Evolutionary conservation across 2,888 invertebrate genomes (phyloP), one percentile per base, ranked within the genome.

Genomic region (Villa cingulata): DNA sequence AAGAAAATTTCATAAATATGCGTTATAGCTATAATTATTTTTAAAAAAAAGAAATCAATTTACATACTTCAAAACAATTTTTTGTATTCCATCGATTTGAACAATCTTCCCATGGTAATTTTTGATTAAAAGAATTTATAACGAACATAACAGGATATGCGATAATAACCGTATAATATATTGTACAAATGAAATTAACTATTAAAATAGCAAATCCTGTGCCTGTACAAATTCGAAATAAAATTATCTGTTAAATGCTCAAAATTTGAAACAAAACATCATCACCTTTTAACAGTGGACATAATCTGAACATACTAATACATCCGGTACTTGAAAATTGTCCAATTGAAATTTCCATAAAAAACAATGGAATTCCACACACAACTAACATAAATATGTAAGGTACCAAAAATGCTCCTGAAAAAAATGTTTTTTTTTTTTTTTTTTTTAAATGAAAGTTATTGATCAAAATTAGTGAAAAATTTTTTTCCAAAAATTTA

Each of bases 321-420:
- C 86, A 86, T 55, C 89, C 87, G 36, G 83, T 80, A 57, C 83
- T 82, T 27, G 85, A 76, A 67, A 88, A 87, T 63, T 92, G 91
- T 17, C 91, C 91, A 57, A 91, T 73, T 2, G 83, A 77, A 0
- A 87, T 81, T 69, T 92, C 91, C 76, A 92, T 73, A 62, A 89
- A 87, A 61, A 90, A 90, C 52, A 91, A 72, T 0, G 91, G 91
- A 49, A 90, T 82, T 4, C 90, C 91, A 58, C 87, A 89, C 45
- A 86, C 68, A 37, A 86, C 65, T 42, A 90, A 70, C 66, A 90
- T 88, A 51, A 89, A 63, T 41, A 87, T 71, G 65, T 91, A 92
- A 4, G 91, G 90, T 29, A 92, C 78, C 39, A 92, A 72, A 64
- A 92, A 92, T 5, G 90, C 91, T 50, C 65, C 66, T 66, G 41